Evolutionary conservation across 92 coral and sea anemone genomes (phyloP).

Genomic region (Ricordea florida): DNA sequence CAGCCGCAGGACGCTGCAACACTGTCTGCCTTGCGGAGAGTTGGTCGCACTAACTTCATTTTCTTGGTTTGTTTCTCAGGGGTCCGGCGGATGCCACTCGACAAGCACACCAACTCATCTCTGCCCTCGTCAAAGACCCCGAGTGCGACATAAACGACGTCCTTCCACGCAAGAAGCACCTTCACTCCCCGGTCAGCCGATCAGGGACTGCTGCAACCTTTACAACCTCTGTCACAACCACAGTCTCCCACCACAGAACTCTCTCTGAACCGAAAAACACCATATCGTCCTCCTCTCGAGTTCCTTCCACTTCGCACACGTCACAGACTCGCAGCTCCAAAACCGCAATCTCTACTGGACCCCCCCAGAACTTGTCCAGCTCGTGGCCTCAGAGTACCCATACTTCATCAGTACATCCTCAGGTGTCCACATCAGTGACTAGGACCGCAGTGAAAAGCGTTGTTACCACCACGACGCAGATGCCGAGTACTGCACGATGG

Average conservation of each 20-base stretch:
- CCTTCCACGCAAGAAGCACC: slow-evolving; percentile 89
- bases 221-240: slow-evolving; percentile 63
- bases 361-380: slow-evolving; percentile 16
- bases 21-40: background rate
- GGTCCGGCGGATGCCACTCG: slow-evolving; percentile 99
- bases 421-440: slow-evolving; percentile 30
- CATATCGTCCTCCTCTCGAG: slow-evolving; percentile 14
- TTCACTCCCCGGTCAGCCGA: slow-evolving; percentile 67
- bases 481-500: slow-evolving; percentile 98
- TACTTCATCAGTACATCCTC: background rate
- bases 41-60: background rate
- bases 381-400: slow-evolving; percentile 20
- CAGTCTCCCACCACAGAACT: slow-evolving; percentile 52
- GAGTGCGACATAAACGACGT: slow-evolving; percentile 98
- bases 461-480: slow-evolving; percentile 58
- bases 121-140: slow-evolving; percentile 96
- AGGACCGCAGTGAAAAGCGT: slow-evolving; percentile 14
- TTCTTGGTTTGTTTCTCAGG: slow-evolving; percentile 42
- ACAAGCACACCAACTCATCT: slow-evolving; percentile 95
- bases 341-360: slow-evolving; percentile 25
- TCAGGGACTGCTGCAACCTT: slow-evolving; percentile 43
- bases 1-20: no score
- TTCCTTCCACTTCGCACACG: slow-evolving; percentile 54
- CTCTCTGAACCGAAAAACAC: slow-evolving; percentile 56
- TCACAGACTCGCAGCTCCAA: slow-evolving; percentile 18